Base-by-base conservation (phyloP, 53 echinoderm and acorn worm species). In the Arbacia lixula region DNA sequence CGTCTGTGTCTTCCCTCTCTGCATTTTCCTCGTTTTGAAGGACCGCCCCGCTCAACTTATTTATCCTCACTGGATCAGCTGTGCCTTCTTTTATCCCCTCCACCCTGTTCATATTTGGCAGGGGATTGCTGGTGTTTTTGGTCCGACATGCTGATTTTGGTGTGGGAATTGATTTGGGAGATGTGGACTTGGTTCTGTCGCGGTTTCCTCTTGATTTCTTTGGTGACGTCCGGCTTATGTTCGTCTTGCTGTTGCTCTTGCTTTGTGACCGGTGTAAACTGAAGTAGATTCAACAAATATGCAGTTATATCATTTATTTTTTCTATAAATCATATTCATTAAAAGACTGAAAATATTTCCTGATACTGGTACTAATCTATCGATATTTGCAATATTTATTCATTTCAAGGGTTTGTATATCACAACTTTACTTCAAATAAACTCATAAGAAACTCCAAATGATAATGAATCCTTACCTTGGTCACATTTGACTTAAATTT, bases 231-330 rank as follows among this genome's bases (percentile, higher is more conserved):
- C 60, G 58, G 58, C 22, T 37, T 39, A 38, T 27, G 0, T 26
- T 10, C 17, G 36, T 41, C 37, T 40, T 60, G 40, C 58, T 60
- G 54, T 32, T 54, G 79, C 75, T 75, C 22, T 38, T 6, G 27
- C 60, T 78, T 3, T 78, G 58, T 36, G 79, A 78, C 14, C 79
- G 79, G 39, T 78, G 79, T 40, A 78, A 60, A 37, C 79, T 78
- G 64, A 8, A 19, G 21, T 46, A 46, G 14, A 46, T 10, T n/a
- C n/a, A n/a, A n/a, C n/a, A n/a, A n/a, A n/a, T n/a, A n/a, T n/a
- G n/a, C n/a, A n/a, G n/a, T n/a, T n/a, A n/a, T n/a, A n/a, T n/a
- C n/a, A n/a, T n/a, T n/a, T n/a, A n/a, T n/a, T n/a, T n/a, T n/a
- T n/a, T n/a, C n/a, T n/a, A n/a, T n/a, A n/a, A n/a, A n/a, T n/a